A percentile compares a stretch with the other conserved stretches of the same genome.
phyloP scores from a whole-genome alignment of 1,140 invertebrate species.

The Euura saliciscinereae region DNA sequence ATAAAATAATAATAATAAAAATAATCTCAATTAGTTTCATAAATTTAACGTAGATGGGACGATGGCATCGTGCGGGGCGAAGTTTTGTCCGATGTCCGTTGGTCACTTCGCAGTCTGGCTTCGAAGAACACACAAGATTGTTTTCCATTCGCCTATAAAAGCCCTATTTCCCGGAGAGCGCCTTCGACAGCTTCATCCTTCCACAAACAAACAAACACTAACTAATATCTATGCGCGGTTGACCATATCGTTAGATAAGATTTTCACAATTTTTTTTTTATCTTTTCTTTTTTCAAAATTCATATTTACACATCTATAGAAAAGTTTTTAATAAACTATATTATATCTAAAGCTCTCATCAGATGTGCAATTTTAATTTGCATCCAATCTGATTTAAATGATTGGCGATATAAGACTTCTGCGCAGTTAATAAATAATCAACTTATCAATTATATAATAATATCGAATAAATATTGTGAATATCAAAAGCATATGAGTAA shows the following conservation, averaged over 20 bases:
- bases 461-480: constrained; percentile 23
- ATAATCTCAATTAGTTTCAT: no score
- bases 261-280: neutral
- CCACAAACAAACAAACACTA: constrained; percentile 58
- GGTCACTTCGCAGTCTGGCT: constrained; percentile 36
- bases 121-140: constrained; percentile 38
- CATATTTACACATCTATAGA: neutral
- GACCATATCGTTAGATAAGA: neutral
- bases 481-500: constrained; percentile 27
- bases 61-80: constrained; percentile 40
- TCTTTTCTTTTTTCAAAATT: neutral
- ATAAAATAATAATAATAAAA: no score
- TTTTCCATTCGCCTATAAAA: constrained; percentile 64
- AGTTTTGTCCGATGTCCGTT: constrained; percentile 34
- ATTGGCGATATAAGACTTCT: no score
- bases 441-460: neutral
- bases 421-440: neutral
- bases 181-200: constrained; percentile 85
- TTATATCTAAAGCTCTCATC: no score
- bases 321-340: no score
- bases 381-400: neutral
- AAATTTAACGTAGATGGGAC: constrained; percentile 25
- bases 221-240: constrained; percentile 45
- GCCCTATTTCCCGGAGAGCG: constrained; percentile 81
- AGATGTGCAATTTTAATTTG: no score